phyloP scores from a whole-genome alignment of 2,888 invertebrate species.

The Allolobophora icterica region DNA sequence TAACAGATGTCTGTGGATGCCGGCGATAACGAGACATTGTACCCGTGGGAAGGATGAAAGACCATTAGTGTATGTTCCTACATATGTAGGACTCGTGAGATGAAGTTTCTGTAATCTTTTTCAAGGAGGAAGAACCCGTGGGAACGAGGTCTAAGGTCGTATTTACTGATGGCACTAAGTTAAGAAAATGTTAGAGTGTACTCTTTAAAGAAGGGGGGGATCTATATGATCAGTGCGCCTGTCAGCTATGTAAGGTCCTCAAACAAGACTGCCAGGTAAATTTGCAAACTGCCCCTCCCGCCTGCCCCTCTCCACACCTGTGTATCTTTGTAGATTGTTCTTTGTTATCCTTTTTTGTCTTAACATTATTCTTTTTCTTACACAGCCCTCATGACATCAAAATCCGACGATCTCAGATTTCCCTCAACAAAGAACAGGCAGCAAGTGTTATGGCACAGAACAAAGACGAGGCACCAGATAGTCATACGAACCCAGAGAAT shows the following conservation, averaged over 20 bases:
- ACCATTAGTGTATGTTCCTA: too few species aligned
- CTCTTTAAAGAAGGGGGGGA: too few species aligned
- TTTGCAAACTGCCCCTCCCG: neutral
- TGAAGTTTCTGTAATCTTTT: too few species aligned
- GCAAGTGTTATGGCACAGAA: neutral
- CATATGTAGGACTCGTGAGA: too few species aligned
- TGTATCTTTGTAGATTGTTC: neutral
- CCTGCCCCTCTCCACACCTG: neutral
- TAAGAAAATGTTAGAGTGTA: too few species aligned
- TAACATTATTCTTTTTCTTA: neutral
- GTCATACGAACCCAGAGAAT: neutral
- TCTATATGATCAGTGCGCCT: neutral
- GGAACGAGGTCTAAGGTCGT: too few species aligned
- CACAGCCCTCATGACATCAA: neutral
- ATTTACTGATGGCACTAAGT: too few species aligned
- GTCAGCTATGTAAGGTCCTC: neutral
- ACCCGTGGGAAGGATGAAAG: too few species aligned
- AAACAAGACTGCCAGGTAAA: neutral
- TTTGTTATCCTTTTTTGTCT: neutral
- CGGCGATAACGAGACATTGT: too few species aligned
- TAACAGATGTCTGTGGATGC: too few species aligned
- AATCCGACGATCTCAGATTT: neutral
- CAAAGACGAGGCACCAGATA: slow-evolving; percentile 13
- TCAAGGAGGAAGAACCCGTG: too few species aligned
- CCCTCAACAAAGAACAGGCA: slow-evolving; percentile 25